These are phyloP conservation scores for Cinclus cinclus DNA, from an alignment of 2,113 vertebrate species.

Conservation along the genomic window DNA sequence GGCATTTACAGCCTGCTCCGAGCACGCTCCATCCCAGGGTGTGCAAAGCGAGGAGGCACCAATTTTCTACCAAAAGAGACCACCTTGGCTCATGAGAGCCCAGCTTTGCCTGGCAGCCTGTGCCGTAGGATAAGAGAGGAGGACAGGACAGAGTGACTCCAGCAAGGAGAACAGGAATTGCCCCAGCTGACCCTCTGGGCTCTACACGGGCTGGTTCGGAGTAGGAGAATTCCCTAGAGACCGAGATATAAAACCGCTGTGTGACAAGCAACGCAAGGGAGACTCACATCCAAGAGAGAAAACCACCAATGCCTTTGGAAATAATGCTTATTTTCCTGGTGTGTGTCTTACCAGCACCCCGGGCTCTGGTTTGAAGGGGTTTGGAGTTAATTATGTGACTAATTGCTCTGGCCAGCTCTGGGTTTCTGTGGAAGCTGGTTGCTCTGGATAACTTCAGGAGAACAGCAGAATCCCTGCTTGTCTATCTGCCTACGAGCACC, in stretches of 20 bases:
- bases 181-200: too few relatives aligned
- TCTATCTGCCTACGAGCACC: neutral
- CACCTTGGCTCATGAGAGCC: neutral
- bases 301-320: neutral
- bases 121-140: neutral
- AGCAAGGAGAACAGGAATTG: neutral
- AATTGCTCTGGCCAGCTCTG: neutral
- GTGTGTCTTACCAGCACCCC: neutral
- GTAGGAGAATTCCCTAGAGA: neutral
- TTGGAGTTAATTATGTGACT: neutral
- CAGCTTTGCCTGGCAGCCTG: neutral
- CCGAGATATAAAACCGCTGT: accelerated
- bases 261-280: neutral
- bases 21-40: accelerated
- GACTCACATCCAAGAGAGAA: neutral
- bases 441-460: neutral
- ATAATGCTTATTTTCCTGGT: neutral
- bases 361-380: neutral
- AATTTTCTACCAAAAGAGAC: neutral
- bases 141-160: neutral
- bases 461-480: neutral
- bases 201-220: accelerated
- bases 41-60: accelerated
- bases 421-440: neutral
- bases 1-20: neutral